Evolutionary conservation across 2,888 invertebrate genomes (phyloP).

Genomic region (Eupithecia vulgata): DNA sequence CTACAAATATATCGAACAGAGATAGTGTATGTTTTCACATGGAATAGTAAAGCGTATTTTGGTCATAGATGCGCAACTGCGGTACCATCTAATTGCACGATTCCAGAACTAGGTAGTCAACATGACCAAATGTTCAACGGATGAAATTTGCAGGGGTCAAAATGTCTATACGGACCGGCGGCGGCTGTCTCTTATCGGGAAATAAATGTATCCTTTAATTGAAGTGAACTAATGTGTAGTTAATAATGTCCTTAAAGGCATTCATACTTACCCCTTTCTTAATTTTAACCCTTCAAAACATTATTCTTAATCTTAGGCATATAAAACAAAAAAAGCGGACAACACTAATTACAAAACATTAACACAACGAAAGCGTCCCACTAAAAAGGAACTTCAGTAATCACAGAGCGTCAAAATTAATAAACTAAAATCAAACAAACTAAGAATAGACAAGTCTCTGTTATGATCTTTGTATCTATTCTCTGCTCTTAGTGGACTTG

Average conservation of each 20-base stretch:
- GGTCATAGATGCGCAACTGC: conserved; percentile 6
- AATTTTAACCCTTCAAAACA: no score
- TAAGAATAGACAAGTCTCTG: conserved; percentile 75
- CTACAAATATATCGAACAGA: conserved; percentile 64
- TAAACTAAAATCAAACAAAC: conserved; percentile 56
- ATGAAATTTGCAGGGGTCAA: no score
- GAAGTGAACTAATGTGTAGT: no score
- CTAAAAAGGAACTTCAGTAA: not conserved
- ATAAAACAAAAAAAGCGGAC: not conserved
- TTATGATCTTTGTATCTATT: conserved; percentile 77
- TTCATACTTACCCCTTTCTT: no score
- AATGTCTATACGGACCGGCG: no score
- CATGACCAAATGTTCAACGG: no score
- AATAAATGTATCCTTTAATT: no score
- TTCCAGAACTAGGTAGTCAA: no score
- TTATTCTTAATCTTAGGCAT: no score
- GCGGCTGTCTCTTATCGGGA: no score
- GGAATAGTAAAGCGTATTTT: not conserved
- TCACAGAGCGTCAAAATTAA: not conserved
- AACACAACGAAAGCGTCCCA: not conserved
- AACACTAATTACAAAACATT: not conserved
- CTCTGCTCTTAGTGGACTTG: conserved; percentile 75
- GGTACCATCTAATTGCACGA: not conserved
- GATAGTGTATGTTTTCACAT: not conserved
- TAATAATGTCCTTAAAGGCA: no score